Base-by-base conservation (phyloP, 2,797 vertebrate species). In the Novumbra hubbsi region DNA sequence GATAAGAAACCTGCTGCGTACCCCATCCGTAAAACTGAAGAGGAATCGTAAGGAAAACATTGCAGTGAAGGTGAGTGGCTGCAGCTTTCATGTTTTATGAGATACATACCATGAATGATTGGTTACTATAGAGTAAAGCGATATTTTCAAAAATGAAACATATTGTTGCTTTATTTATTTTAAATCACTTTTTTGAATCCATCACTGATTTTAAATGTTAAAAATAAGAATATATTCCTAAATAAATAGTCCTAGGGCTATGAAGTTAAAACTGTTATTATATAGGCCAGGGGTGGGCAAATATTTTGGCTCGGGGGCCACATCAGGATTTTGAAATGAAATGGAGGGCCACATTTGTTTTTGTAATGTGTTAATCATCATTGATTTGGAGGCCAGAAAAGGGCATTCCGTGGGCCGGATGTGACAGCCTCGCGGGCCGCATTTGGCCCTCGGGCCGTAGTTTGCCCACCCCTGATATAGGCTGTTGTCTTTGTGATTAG, bases 1-100 rank as follows among this genome's bases (percentile, higher is more conserved):
- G 60, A 85, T 94, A 77, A 88, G 84, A 73, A 93, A 89, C 11
- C 17, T 93, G 66, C 84, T 93, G 68, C 89, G 90, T 0, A 88
- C 93, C 9, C 92, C 91, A 0, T 87, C 92, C 1, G 1, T 48
- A 75, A 90, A 76, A 72, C 88, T 78, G 2, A 83, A 65, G 70
- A 89, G 74, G 77, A 87, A 12, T 80, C 57, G 77, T 68, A 84
- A 66, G 30, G 87, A 84, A 28, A 77, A 75, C 11, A 78, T 90
- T 32, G 30, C 5, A 68, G 82, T 30, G 15, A 70, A 70, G 68
- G 68, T 70, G 28, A 30, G 27, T 30, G 27, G 15, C 28, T 60
- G 55, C 21, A 11, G n/a, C 12, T 60, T 60, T 4, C 2, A 11
- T 60, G 9, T 60, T 24, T 60, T 11, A n/a, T n/a, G 6, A 60